Evolutionary conservation across 37 sponge, comb jelly and placozoan species (phyloP).

Genomic region (Mnemiopsis leidyi): DNA sequence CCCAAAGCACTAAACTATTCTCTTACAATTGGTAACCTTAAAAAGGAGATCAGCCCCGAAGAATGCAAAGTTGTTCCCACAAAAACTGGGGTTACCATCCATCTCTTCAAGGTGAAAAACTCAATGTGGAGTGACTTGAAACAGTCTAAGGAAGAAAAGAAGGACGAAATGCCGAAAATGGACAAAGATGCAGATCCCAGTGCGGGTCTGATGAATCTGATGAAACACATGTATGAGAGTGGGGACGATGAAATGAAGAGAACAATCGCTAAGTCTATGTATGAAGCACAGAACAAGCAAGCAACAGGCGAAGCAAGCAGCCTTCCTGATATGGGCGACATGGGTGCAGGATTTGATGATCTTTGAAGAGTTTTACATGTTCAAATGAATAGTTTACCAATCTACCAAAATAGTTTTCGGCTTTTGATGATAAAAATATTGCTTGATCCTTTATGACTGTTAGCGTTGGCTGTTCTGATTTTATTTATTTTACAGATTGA

Average conservation of each 20-base stretch:
- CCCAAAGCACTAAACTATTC: conserved; percentile 67
- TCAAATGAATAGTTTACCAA: too few species aligned
- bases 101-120: conserved; percentile 66
- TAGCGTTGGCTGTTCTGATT: not conserved
- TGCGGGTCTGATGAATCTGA: conserved; percentile 83
- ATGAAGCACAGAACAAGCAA: conserved; percentile 84
- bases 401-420: not conserved
- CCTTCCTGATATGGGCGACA: conserved; percentile 51
- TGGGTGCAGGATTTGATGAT: conserved; percentile 51
- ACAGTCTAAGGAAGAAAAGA: conserved; percentile 70
- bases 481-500: not conserved
- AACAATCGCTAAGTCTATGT: conserved; percentile 93
- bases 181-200: conserved; percentile 83
- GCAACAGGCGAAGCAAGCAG: conserved; percentile 48
- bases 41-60: conserved; percentile 34
- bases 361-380: not conserved
- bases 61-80: conserved; percentile 68
- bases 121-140: conserved; percentile 73
- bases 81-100: conserved; percentile 69
- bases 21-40: conserved; percentile 44
- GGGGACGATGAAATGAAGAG: conserved; percentile 99
- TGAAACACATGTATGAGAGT: conserved; percentile 93
- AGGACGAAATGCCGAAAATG: conserved; percentile 72
- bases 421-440: not conserved
- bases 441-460: not conserved